Conservation (phyloP, 2,113 vertebrate species). For the Petroica traversi region DNA sequence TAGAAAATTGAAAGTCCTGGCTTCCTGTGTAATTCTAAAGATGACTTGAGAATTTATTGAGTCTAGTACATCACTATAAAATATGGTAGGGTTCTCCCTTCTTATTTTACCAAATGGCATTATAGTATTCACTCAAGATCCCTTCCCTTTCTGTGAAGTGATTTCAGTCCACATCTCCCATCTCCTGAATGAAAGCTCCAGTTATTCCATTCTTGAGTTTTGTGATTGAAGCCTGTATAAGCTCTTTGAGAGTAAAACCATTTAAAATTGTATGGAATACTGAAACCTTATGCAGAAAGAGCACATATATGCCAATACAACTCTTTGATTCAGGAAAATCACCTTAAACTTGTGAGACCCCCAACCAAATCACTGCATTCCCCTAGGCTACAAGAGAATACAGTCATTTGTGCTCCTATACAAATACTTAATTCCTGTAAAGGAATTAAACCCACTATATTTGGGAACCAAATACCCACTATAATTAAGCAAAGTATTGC, state of each 20-base stretch:
- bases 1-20: neutral
- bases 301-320: accelerated
- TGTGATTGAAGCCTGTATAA: neutral
- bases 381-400: neutral
- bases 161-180: neutral
- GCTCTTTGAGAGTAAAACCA: neutral
- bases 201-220: neutral
- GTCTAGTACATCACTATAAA: neutral
- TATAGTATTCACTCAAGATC: neutral
- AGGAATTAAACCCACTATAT: no score
- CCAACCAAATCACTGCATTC: neutral
- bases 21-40: neutral
- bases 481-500: neutral
- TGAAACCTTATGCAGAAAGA: neutral
- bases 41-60: neutral
- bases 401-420: neutral
- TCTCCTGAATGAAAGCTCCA: neutral
- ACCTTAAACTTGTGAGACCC: neutral
- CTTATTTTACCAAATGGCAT: neutral
- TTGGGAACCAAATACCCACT: neutral
- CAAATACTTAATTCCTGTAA: neutral
- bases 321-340: neutral
- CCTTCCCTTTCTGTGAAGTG: neutral
- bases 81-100: neutral
- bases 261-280: neutral